A percentile compares a stretch with the other conserved stretches of the same genome.
Evolutionary conservation across 2,113 vertebrate genomes (phyloP).

Genomic region (Nannobrachium achirus): DNA sequence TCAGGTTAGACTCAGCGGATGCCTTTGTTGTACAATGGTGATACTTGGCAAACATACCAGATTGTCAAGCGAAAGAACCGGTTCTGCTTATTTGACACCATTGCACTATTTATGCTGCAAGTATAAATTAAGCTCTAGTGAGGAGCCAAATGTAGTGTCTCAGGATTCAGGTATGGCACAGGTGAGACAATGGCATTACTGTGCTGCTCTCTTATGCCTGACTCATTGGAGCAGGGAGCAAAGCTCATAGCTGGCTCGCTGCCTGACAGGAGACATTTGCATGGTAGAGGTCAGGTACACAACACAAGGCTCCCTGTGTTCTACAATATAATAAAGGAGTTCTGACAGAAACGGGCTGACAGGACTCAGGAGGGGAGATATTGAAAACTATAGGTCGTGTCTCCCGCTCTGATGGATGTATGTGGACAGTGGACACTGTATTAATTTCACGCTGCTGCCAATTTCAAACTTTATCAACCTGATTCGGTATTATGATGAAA

Average conservation of each 20-base stretch:
- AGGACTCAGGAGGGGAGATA: conserved; percentile 29
- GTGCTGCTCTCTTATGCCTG: conserved; percentile 39
- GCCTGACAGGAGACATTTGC: conserved; percentile 61
- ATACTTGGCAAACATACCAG: too few species aligned
- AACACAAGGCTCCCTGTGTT: conserved; percentile 65
- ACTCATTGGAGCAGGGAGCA: conserved; percentile 37
- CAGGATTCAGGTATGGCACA: conserved; percentile 37
- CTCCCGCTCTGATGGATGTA: not conserved
- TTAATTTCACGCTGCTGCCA: not conserved
- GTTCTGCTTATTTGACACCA: too few species aligned
- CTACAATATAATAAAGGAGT: conserved; percentile 38
- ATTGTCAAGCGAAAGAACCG: too few species aligned
- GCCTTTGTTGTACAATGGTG: too few species aligned
- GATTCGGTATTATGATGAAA: not conserved
- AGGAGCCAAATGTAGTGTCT: not conserved
- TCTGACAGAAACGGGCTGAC: conserved; percentile 23
- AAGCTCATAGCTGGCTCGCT: conserved; percentile 25
- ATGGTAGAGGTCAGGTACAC: conserved; percentile 68
- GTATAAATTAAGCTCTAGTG: not conserved
- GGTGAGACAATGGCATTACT: conserved; percentile 70
- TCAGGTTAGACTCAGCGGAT: too few species aligned
- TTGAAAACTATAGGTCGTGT: conserved; percentile 22
- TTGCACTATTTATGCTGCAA: too few species aligned
- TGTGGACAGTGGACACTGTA: not conserved
- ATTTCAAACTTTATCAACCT: not conserved